These are phyloP conservation scores for Bombus breviceps DNA, from an alignment of 1,140 invertebrate species.

Conservation along the genomic window DNA sequence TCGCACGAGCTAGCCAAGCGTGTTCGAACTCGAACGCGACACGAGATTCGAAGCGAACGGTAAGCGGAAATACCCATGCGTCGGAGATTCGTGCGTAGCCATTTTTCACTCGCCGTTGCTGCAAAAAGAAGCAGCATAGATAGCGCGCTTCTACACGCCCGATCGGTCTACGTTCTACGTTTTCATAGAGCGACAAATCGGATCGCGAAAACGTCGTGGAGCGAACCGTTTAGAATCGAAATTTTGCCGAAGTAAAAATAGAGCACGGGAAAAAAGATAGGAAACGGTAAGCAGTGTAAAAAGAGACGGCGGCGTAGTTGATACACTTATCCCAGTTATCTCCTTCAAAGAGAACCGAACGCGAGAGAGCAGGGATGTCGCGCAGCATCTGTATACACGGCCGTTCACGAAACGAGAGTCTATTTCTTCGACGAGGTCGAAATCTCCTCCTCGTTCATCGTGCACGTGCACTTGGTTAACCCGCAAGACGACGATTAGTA, in stretches of 20 bases:
- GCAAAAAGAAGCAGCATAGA: not conserved
- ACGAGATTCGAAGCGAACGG: not conserved
- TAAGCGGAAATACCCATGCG: conserved; percentile 36
- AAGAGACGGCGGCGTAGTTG: not conserved
- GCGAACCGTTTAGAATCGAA: not conserved
- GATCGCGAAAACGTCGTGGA: not conserved
- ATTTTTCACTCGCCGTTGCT: not conserved
- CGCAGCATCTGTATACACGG: not conserved
- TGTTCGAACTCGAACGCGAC: not conserved
- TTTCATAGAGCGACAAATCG: not conserved
- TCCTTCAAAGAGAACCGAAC: not conserved
- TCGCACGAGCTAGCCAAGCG: not conserved
- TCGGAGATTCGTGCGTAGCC: not conserved
- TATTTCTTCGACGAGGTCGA: not conserved
- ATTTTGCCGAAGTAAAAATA: not conserved
- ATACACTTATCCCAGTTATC: not conserved
- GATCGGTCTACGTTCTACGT: not conserved
- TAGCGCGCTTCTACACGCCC: not conserved
- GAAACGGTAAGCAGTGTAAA: not conserved
- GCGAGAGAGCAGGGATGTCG: not conserved
- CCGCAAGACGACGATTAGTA: not conserved
- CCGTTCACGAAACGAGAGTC: not conserved
- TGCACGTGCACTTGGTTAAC: not conserved
- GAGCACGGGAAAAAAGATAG: not conserved
- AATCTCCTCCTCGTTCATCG: not conserved